These are phyloP conservation scores for Ceyx melanurus DNA, from an alignment of 2,113 vertebrate genomes.

Conservation along the genomic window DNA sequence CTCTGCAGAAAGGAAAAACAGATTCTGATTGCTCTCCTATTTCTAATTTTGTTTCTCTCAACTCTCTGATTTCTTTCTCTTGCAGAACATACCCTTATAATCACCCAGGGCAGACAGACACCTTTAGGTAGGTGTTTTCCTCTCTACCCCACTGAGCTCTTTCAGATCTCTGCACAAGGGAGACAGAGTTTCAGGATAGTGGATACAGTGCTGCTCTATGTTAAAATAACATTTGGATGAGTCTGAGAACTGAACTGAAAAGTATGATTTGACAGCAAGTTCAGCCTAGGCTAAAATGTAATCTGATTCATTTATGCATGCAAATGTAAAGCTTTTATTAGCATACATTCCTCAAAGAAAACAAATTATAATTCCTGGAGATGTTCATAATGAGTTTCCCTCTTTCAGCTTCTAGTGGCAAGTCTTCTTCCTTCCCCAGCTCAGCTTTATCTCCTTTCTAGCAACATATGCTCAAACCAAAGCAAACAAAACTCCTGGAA, in stretches of 20 bases:
- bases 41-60: background rate
- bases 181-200: background rate
- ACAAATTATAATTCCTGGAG: constrained; percentile 25
- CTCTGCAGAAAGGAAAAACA: background rate
- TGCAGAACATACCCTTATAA: background rate
- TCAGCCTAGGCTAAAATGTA: constrained; percentile 44
- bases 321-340: constrained; percentile 37
- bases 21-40: background rate
- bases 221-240: constrained; percentile 2
- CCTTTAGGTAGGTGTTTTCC: background rate
- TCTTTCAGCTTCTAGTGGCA: background rate
- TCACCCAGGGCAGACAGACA: background rate
- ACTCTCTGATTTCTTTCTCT: background rate
- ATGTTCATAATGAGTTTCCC: background rate
- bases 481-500: constrained; percentile 31
- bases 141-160: rapidly evolving
- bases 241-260: background rate
- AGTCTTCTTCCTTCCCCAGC: background rate
- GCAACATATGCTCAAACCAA: constrained; percentile 6
- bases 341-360: constrained; percentile 23
- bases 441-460: constrained; percentile 5
- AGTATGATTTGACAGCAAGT: constrained; percentile 19
- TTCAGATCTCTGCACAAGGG: background rate
- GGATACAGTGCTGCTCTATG: background rate
- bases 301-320: constrained; percentile 31